Evolutionary conservation across 2,797 vertebrate species (phyloP).

Genomic region (Pangasius mekongensis): DNA sequence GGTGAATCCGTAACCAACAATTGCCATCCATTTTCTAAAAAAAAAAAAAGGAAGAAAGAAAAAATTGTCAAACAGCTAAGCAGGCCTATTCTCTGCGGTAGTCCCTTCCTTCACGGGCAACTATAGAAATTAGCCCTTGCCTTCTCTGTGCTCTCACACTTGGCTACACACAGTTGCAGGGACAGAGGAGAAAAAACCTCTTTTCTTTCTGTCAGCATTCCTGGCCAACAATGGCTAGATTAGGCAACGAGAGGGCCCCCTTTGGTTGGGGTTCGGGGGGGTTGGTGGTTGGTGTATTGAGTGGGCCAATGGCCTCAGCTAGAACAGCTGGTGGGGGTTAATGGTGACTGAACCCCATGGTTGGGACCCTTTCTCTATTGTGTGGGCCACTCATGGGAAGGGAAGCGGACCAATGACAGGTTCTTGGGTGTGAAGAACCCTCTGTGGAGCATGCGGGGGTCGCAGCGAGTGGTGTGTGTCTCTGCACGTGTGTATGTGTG

Average conservation of each 20-base stretch:
- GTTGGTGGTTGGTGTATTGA: constrained; percentile 86
- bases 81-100: constrained; percentile 90
- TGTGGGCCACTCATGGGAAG: constrained; percentile 99
- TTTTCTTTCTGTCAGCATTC: constrained; percentile 99
- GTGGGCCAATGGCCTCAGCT: constrained; percentile 97
- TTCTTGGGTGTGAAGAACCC: constrained; percentile 94
- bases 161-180: constrained; percentile 99
- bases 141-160: constrained; percentile 99
- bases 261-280: constrained; percentile 70
- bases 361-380: constrained; percentile 99
- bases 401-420: constrained; percentile 97
- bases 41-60: constrained; percentile 58
- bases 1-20: constrained; percentile 78
- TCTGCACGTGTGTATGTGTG: constrained; percentile 32
- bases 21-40: constrained; percentile 70
- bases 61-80: constrained; percentile 85
- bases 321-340: constrained; percentile 99
- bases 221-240: constrained; percentile 99
- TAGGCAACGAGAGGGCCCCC: constrained; percentile 99
- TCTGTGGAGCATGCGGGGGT: constrained; percentile 85
- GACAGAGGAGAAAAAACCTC: constrained; percentile 83
- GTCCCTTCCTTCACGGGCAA: constrained; percentile 91
- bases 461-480: constrained; percentile 34
- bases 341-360: constrained; percentile 99
- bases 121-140: constrained; percentile 99